These are phyloP conservation scores for Sebastes hopkinsi DNA, from an alignment of 2,797 vertebrate species.

Conservation along the genomic window DNA sequence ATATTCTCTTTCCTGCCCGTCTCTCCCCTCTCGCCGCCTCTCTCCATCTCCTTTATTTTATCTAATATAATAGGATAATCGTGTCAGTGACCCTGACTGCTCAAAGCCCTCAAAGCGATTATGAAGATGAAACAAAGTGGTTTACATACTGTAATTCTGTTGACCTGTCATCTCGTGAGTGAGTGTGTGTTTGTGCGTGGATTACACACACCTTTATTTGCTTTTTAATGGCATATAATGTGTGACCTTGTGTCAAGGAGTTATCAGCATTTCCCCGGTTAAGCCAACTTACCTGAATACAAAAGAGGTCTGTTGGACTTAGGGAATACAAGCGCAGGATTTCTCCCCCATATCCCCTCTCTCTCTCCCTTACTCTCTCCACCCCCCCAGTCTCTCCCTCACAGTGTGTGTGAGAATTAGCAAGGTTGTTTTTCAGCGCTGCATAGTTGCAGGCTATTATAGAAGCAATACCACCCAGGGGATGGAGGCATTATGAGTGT, in stretches of 20 bases:
- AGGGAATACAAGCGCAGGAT: slow-evolving; percentile 31
- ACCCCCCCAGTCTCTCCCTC: slow-evolving; percentile 22
- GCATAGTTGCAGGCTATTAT: slow-evolving; percentile 75
- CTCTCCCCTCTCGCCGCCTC: slow-evolving; percentile 20
- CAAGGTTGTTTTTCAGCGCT: slow-evolving; percentile 68
- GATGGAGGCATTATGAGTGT: slow-evolving; percentile 73
- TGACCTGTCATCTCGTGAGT: slow-evolving; percentile 39
- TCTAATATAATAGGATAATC: slow-evolving; percentile 72
- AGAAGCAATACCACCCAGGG: slow-evolving; percentile 74
- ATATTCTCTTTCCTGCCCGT: slow-evolving; percentile 28
- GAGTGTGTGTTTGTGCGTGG: not conserved
- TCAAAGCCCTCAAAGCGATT: slow-evolving; percentile 52
- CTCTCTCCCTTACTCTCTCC: not conserved
- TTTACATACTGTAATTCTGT: slow-evolving; percentile 61
- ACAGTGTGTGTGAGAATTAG: slow-evolving; percentile 68
- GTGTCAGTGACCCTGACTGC: slow-evolving; percentile 67
- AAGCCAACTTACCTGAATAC: slow-evolving; percentile 63
- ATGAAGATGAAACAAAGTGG: slow-evolving; percentile 66
- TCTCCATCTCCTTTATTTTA: slow-evolving; percentile 59
- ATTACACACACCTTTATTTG: slow-evolving; percentile 14
- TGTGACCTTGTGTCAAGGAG: slow-evolving; percentile 71
- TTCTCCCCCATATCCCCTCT: not conserved
- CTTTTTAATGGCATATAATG: slow-evolving; percentile 57
- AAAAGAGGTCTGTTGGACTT: slow-evolving; percentile 52
- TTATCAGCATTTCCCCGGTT: slow-evolving; percentile 59